Conservation (phyloP, 2,888 invertebrate species). For the Clostera curtula region DNA sequence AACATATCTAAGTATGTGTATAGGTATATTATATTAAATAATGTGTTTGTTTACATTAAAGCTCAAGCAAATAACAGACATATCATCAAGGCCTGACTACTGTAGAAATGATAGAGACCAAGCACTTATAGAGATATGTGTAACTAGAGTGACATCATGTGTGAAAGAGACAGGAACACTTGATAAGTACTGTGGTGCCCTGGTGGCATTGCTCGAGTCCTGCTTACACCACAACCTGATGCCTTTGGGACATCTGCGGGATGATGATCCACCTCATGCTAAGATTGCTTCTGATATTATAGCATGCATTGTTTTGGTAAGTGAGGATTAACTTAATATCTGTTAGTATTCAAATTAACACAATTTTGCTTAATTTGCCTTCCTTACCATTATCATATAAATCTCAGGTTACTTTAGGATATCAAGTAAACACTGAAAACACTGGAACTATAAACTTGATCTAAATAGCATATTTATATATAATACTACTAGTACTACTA, state of each 20-base stretch:
- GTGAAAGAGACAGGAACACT: conserved; percentile 91
- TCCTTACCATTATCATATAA: too few species aligned
- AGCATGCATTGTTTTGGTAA: conserved; percentile 94
- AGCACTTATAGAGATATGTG: conserved; percentile 95
- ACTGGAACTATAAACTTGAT: too few species aligned
- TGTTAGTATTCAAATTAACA: too few species aligned
- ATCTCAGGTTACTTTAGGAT: too few species aligned
- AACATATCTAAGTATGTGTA: too few species aligned
- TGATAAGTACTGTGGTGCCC: conserved; percentile 87
- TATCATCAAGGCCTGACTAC: conserved; percentile 89
- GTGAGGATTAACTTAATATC: too few species aligned
- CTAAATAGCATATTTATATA: too few species aligned
- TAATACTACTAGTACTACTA: too few species aligned
- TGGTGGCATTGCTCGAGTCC: conserved; percentile 89
- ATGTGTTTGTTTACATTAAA: conserved; percentile 35
- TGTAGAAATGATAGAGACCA: conserved; percentile 92
- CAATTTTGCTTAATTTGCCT: too few species aligned
- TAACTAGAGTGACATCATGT: conserved; percentile 92
- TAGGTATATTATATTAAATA: too few species aligned
- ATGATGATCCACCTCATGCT: conserved; percentile 95
- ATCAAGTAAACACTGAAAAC: too few species aligned
- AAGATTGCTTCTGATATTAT: conserved; percentile 97
- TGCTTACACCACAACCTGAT: conserved; percentile 92
- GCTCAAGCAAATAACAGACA: conserved; percentile 84
- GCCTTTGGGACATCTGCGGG: conserved; percentile 77